Evolutionary conservation across 1,140 invertebrate species (phyloP).

Genomic region (Aphelinus certus): DNA sequence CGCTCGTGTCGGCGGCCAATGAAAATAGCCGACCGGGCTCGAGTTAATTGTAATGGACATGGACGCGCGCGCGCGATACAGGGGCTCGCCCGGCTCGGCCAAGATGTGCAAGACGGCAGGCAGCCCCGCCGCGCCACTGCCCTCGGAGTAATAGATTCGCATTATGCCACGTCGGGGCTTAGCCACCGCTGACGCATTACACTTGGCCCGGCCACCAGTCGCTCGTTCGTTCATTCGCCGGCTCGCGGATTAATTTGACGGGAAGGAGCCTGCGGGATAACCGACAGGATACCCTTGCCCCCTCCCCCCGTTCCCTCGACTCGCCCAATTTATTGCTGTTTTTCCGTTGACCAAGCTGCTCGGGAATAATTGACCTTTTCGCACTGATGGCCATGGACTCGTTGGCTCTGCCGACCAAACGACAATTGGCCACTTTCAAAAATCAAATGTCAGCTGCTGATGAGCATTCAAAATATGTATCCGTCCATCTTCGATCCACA

Average conservation of each 20-base stretch:
- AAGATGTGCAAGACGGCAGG: neutral
- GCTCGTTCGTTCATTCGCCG: constrained; percentile 45
- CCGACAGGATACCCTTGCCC: neutral
- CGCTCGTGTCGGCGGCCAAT: neutral
- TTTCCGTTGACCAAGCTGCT: too few relatives aligned
- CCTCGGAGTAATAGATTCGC: constrained; percentile 61
- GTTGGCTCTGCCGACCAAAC: too few relatives aligned
- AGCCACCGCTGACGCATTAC: constrained; percentile 57
- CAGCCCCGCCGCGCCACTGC: neutral
- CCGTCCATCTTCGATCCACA: too few relatives aligned
- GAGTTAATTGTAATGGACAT: constrained; percentile 32
- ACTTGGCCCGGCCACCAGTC: constrained; percentile 43
- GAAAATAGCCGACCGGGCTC: neutral
- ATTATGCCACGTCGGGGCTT: constrained; percentile 55
- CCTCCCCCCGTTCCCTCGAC: too few relatives aligned
- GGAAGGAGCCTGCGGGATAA: neutral
- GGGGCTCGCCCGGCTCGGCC: constrained; percentile 5
- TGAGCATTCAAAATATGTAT: too few relatives aligned
- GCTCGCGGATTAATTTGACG: constrained; percentile 49
- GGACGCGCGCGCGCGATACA: constrained; percentile 23
- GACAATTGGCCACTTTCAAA: too few relatives aligned
- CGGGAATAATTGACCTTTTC: too few relatives aligned
- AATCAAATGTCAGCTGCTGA: too few relatives aligned
- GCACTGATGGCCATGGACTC: too few relatives aligned
- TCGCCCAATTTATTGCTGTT: too few relatives aligned